A percentile compares a stretch with the other conserved stretches of the same genome.
phyloP scores from a whole-genome alignment of 2,888 invertebrate genomes.

The Idaea dimidiata region DNA sequence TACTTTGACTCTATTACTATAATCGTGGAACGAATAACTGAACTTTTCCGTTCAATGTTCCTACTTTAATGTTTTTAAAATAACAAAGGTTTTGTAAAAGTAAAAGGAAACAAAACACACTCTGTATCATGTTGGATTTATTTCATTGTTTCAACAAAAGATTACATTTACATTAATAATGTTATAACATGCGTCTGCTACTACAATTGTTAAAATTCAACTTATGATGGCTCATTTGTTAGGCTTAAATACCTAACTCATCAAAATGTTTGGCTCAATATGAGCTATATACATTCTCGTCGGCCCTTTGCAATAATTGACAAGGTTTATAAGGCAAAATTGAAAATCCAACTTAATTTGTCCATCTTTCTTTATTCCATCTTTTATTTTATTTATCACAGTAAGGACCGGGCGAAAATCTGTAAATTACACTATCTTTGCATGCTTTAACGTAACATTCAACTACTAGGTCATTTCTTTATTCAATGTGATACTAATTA shows the following conservation, averaged over 20 bases:
- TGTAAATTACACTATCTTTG: conserved; percentile 73
- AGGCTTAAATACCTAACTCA: conserved; percentile 66
- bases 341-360: conserved; percentile 52
- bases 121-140: conserved; percentile 69
- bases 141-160: conserved; percentile 70
- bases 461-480: conserved; percentile 62
- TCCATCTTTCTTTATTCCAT: conserved; percentile 50
- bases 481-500: conserved; percentile 41
- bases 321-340: conserved; percentile 59
- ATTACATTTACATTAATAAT: conserved; percentile 65
- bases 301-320: conserved; percentile 67
- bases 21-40: too few relatives aligned
- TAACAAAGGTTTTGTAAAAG: conserved; percentile 16
- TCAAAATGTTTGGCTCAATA: conserved; percentile 76
- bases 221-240: conserved; percentile 70
- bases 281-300: conserved; percentile 76
- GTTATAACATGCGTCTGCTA: conserved; percentile 55
- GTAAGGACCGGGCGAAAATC: conserved; percentile 79
- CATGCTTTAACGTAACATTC: conserved; percentile 72
- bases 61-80: background rate
- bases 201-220: conserved; percentile 58
- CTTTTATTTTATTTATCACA: conserved; percentile 67
- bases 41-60: too few relatives aligned
- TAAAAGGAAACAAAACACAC: conserved; percentile 46
- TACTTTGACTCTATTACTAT: too few relatives aligned